Evolutionary conservation across 2,888 invertebrate genomes (phyloP).

Genomic region (Cartodere bifasciata): DNA sequence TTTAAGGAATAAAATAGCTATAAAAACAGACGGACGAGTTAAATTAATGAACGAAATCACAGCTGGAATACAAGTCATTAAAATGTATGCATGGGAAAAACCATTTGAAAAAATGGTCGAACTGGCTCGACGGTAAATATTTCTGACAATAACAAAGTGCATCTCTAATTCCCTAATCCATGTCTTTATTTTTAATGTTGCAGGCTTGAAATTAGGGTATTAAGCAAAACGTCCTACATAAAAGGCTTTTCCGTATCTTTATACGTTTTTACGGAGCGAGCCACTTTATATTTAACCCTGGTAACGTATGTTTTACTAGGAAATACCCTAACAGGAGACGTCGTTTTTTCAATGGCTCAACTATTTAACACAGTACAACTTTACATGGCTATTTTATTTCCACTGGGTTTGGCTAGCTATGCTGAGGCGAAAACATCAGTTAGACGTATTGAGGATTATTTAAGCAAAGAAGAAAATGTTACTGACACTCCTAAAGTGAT

Average conservation of each 20-base stretch:
- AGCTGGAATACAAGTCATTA: constrained; percentile 60
- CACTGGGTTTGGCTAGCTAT: constrained; percentile 21
- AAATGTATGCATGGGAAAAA: constrained; percentile 70
- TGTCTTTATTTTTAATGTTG: constrained; percentile 2
- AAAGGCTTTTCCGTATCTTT: constrained; percentile 51
- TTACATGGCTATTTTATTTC: constrained; percentile 24
- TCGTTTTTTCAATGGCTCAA: constrained; percentile 65
- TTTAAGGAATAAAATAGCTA: constrained; percentile 36
- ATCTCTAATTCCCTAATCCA: neutral
- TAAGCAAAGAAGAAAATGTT: constrained; percentile 22
- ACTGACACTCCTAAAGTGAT: constrained; percentile 23
- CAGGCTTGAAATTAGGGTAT: constrained; percentile 57
- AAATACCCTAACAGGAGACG: constrained; percentile 40
- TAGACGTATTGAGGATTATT: constrained; percentile 24
- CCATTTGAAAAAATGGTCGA: constrained; percentile 53
- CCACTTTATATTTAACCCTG: constrained; percentile 71
- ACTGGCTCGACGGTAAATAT: constrained; percentile 44
- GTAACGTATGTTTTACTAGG: constrained; percentile 63
- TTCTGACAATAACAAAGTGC: neutral
- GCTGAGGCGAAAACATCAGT: constrained; percentile 26
- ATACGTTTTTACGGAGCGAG: constrained; percentile 70
- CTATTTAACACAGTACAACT: constrained; percentile 58
- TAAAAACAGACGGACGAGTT: constrained; percentile 51
- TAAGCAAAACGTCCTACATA: constrained; percentile 52
- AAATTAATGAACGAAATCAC: constrained; percentile 64